These are phyloP conservation scores for Pachymerium ferrugineum DNA, from an alignment of 2,888 invertebrate species.

Conservation along the genomic window DNA sequence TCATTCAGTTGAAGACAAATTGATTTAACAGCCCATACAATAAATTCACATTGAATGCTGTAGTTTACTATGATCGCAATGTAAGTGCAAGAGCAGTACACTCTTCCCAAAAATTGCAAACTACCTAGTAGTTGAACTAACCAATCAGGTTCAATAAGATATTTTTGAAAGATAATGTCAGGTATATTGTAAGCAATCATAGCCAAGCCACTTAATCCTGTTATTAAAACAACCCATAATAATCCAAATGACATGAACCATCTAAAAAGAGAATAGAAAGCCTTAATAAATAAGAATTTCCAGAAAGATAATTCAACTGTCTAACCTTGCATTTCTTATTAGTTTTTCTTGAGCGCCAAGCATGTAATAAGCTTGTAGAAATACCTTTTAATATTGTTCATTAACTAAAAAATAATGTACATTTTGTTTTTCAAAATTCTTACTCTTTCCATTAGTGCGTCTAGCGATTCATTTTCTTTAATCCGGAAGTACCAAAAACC, in stretches of 20 bases:
- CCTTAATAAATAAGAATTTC: constrained; percentile 28
- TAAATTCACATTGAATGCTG: constrained; percentile 47
- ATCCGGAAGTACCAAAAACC: constrained; percentile 46
- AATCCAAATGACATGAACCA: constrained; percentile 35
- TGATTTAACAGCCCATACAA: constrained; percentile 45
- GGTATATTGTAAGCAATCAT: constrained; percentile 42
- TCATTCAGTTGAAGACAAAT: constrained; percentile 45
- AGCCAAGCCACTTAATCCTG: constrained; percentile 44
- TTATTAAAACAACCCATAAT: constrained; percentile 43
- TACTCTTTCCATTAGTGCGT: constrained; percentile 48
- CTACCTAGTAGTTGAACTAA: constrained; percentile 32
- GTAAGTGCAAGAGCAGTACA: constrained; percentile 45
- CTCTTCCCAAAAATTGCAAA: constrained; percentile 42
- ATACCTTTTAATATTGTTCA: constrained; percentile 42
- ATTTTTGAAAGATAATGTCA: not conserved
- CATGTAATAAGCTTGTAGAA: constrained; percentile 44
- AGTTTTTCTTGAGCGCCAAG: constrained; percentile 44
- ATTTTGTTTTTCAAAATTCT: not conserved
- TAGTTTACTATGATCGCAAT: constrained; percentile 47
- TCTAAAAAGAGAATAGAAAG: constrained; percentile 30
- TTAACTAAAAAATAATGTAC: constrained; percentile 35
- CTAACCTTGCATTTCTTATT: constrained; percentile 44
- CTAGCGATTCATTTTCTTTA: constrained; percentile 47
- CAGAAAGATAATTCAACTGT: not conserved
- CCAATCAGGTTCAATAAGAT: constrained; percentile 32